These are phyloP conservation scores for Phaenicophaeus curvirostris DNA, from an alignment of 2,797 vertebrate genomes.

Conservation along the genomic window DNA sequence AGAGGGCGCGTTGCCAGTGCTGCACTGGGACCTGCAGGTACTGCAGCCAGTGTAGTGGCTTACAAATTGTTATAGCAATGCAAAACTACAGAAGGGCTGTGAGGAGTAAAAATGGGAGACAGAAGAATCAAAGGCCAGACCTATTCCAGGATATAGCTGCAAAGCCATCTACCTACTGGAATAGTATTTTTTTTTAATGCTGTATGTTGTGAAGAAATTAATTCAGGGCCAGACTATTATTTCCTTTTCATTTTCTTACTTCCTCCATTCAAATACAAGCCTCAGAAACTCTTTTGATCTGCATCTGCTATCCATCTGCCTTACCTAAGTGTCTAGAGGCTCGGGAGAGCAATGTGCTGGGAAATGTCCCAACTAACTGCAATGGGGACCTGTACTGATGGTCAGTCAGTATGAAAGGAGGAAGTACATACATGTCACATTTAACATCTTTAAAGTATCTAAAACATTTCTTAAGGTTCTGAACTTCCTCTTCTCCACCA, in stretches of 20 bases:
- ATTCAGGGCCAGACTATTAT: neutral
- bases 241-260: neutral
- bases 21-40: neutral
- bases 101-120: neutral
- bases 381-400: rapidly evolving
- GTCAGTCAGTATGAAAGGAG: neutral
- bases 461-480: conserved; percentile 15
- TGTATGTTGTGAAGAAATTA: neutral
- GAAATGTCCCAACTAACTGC: neutral
- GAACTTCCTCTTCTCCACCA: conserved; percentile 28
- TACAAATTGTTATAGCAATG: neutral
- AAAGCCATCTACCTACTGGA: neutral
- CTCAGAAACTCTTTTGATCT: neutral
- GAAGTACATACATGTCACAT: neutral
- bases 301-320: neutral
- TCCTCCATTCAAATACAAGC: neutral
- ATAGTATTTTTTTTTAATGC: neutral
- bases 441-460: neutral
- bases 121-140: neutral
- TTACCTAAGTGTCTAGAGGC: neutral
- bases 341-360: neutral
- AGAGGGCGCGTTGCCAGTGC: rapidly evolving
- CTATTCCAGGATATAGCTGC: neutral
- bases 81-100: neutral
- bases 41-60: neutral